Evolutionary conservation across 1,140 invertebrate species (phyloP), one percentile per base, ranked within the genome.

Genomic region (Atta texana): DNA sequence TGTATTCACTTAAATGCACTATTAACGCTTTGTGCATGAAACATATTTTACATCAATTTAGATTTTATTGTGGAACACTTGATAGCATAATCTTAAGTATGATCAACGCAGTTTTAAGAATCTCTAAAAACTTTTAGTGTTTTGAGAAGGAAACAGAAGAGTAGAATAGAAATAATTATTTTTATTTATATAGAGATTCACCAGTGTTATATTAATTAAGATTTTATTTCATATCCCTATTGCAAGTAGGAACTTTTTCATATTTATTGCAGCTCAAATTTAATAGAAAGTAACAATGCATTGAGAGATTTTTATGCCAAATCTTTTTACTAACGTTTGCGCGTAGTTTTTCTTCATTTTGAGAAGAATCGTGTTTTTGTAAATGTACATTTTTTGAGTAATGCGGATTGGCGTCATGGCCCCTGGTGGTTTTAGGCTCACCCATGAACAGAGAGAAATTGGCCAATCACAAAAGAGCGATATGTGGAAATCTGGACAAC

Each of bases 401-500:
- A 72, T 87, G 16, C 44, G 61, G 82, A 81, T 21, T 85, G 16
- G 77, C 39, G 49, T 87, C 64, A 80, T 86, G 72, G 72, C 85
- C 88, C 59, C 59, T 92, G 89, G 92, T 93, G 89, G 85, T 94
- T 95, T 89, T 93, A 97, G 97, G 97, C 94, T 97, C 97, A 87
- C 97, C 97, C 84, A 97, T 97, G 94, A 97, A 97, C 95, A 97
- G 96, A 94, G 96, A 97, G 95, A 97, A 97, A 95, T 95, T 97
- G 95, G 97, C 97, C 93, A 97, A 97, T 94, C 97, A 97, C 92
- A 95, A 95, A 91, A 95, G 93, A 95, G 93, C 95, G 92, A 95
- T 96, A 92, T 96, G 96, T 90, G 96, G 96, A 94, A 96, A 96
- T 93, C 95, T 96, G 95, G 95, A 96, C 91, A 96, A 96, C 93